phyloP scores from a whole-genome alignment of 2,888 invertebrate species.

The Osmoderma eremita region DNA sequence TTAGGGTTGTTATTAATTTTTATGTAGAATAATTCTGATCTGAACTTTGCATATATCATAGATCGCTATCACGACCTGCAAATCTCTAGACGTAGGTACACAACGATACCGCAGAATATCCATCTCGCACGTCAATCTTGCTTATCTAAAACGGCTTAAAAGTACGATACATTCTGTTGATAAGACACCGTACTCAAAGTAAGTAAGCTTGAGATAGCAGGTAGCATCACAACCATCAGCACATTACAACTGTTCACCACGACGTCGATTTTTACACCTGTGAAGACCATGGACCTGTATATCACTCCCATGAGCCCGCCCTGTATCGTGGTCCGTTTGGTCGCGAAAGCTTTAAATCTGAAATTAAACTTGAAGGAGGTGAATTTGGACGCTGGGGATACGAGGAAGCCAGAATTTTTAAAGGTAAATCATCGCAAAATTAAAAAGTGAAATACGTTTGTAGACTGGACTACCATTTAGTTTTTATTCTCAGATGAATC shows the following conservation, averaged over 20 bases:
- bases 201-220: too few relatives aligned
- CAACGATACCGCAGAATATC: too few relatives aligned
- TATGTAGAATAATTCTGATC: too few relatives aligned
- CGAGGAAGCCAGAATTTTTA: conserved; percentile 74
- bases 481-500: conserved; percentile 73
- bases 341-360: conserved; percentile 73
- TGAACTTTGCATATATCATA: too few relatives aligned
- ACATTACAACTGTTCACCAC: conserved; percentile 73
- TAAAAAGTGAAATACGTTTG: neutral
- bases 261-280: conserved; percentile 60
- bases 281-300: conserved; percentile 70
- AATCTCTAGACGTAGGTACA: too few relatives aligned
- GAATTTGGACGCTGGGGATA: conserved; percentile 71
- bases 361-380: conserved; percentile 71
- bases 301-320: conserved; percentile 73
- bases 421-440: conserved; percentile 68
- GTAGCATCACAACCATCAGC: conserved; percentile 56
- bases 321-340: conserved; percentile 70
- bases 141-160: too few relatives aligned
- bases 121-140: too few relatives aligned
- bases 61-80: too few relatives aligned
- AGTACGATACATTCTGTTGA: too few relatives aligned
- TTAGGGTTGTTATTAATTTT: too few relatives aligned
- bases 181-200: too few relatives aligned
- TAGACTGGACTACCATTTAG: neutral